Evolutionary conservation across 1,140 invertebrate species (phyloP).

Genomic region (Hyles euphorbiae): DNA sequence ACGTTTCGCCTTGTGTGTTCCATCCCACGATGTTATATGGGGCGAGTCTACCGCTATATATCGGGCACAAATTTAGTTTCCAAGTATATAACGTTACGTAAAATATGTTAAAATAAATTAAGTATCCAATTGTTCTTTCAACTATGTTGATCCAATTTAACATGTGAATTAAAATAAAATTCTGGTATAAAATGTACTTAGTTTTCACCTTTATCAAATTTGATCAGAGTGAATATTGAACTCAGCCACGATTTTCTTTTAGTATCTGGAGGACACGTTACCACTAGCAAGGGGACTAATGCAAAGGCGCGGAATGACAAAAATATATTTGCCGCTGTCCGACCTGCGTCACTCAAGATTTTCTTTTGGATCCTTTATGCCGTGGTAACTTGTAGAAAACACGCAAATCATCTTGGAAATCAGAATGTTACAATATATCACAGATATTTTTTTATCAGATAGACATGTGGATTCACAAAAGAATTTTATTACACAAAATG

Average conservation of each 20-base stretch:
- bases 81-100: too few species aligned
- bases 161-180: too few species aligned
- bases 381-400: slow-evolving; percentile 22
- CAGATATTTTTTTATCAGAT: too few species aligned
- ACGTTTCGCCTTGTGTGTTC: too few species aligned
- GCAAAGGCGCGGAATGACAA: slow-evolving; percentile 32
- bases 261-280: slow-evolving; percentile 14
- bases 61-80: too few species aligned
- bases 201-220: not conserved
- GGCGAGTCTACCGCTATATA: too few species aligned
- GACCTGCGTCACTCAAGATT: slow-evolving; percentile 36
- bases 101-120: too few species aligned
- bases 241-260: slow-evolving; percentile 13
- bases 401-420: slow-evolving; percentile 26
- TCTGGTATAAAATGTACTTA: too few species aligned
- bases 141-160: too few species aligned
- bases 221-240: slow-evolving; percentile 1
- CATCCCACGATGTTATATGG: too few species aligned
- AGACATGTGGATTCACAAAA: not conserved
- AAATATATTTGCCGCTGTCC: slow-evolving; percentile 35
- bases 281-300: slow-evolving; percentile 15
- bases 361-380: slow-evolving; percentile 22
- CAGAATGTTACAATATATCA: slow-evolving; percentile 5
- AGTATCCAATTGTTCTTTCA: too few species aligned
- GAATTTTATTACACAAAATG: too few species aligned